phyloP scores from a whole-genome alignment of 2,113 vertebrate species.

The Gorilla gorilla region DNA sequence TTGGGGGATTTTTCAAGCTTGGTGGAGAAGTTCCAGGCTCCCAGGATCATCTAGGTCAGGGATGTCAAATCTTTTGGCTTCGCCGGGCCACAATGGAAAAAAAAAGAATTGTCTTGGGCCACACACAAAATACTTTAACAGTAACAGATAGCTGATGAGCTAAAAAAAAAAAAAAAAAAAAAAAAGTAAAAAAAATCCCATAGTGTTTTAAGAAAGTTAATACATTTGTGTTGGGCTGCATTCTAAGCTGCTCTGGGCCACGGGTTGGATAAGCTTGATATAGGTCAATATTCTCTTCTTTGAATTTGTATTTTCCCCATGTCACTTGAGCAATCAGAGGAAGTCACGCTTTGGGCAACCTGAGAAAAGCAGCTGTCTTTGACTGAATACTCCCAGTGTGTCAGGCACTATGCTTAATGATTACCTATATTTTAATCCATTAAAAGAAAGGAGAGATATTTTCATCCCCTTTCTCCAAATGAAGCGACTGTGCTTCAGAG shows the following conservation, averaged over 20 bases:
- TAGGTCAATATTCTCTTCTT: not conserved
- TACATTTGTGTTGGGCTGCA: too few species aligned
- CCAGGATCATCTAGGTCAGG: not conserved
- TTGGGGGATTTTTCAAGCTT: not conserved
- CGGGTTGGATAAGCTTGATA: too few species aligned
- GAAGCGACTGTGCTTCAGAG: not conserved
- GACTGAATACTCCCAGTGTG: not conserved
- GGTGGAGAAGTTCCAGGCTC: not conserved
- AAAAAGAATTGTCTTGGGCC: too few species aligned
- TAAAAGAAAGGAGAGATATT: not conserved
- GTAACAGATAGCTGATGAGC: too few species aligned
- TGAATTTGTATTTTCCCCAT: not conserved
- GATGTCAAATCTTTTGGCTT: too few species aligned
- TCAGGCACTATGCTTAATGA: not conserved
- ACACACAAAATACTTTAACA: too few species aligned
- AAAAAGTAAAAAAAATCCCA: too few species aligned
- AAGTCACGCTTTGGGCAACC: not conserved
- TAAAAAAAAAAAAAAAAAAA: too few species aligned
- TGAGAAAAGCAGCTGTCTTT: not conserved
- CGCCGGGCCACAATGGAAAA: too few species aligned
- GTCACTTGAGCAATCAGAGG: not conserved
- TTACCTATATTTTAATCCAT: not conserved
- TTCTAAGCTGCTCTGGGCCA: too few species aligned
- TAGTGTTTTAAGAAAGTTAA: too few species aligned
- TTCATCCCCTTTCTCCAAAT: not conserved